phyloP scores from a whole-genome alignment of 2,888 invertebrate species.

The Auanema sp. region DNA sequence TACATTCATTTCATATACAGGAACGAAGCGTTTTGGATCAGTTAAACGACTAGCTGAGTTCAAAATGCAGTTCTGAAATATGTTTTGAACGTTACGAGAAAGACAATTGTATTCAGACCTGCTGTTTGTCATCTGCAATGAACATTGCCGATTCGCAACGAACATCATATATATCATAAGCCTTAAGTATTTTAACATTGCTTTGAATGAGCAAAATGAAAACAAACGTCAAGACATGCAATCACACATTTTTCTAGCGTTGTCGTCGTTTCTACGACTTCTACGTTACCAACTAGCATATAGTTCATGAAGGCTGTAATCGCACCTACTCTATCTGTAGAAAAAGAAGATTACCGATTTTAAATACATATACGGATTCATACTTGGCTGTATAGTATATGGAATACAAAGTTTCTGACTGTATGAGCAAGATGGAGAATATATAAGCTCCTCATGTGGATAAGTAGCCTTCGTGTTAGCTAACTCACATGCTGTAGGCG shows the following conservation, averaged over 20 bases:
- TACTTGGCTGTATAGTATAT: slow-evolving; percentile 7
- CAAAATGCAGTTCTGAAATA: too few species aligned
- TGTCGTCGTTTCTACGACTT: slow-evolving; percentile 13
- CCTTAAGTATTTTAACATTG: too few species aligned
- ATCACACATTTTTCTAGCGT: slow-evolving; percentile 14
- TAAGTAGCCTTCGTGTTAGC: slow-evolving; percentile 7
- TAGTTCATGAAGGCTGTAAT: slow-evolving; percentile 12
- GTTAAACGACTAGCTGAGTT: too few species aligned
- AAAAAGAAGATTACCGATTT: too few species aligned
- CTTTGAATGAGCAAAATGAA: too few species aligned
- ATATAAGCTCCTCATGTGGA: not conserved
- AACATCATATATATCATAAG: too few species aligned
- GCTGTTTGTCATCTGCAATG: too few species aligned
- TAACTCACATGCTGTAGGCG: slow-evolving; percentile 8
- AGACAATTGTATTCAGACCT: too few species aligned
- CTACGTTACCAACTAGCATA: slow-evolving; percentile 9
- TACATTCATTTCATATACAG: too few species aligned
- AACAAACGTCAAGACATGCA: slow-evolving; percentile 9
- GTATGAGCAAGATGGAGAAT: not conserved
- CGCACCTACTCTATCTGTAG: slow-evolving; percentile 2
- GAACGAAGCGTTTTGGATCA: too few species aligned
- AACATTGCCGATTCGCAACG: too few species aligned
- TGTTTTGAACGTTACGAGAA: too few species aligned
- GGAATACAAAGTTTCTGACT: slow-evolving; percentile 13
- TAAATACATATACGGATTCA: not conserved